Evolutionary conservation across 1,140 invertebrate species (phyloP), one percentile per base, ranked within the genome.

Genomic region (Drosophila baimaii): DNA sequence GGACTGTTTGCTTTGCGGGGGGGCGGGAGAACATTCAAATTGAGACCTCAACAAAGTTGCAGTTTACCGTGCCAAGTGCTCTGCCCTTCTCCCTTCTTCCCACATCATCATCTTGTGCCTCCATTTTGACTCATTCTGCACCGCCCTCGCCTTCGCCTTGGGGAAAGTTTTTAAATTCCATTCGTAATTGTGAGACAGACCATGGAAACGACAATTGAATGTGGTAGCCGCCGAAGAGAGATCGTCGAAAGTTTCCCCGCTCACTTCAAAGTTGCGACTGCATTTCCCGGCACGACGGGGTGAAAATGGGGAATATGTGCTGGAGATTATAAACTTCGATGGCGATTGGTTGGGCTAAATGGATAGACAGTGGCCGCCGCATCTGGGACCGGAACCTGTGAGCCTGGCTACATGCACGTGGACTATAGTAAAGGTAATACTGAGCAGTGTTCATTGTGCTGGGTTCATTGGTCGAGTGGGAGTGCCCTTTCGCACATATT

Each of bases 141-240:
- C 12, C 51, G 0, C 2, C 1, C 15, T 27, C 23, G 25, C 31
- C 10, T 9, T 21, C 23, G 23, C 17, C 44, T 13, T 13, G 23
- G 12, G 35, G 39, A 41, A 66, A 66, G 41, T 68, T 64, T 68
- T 68, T 68, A 51, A 65, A 33, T 51, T 65, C 13, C 46, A 68
- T 65, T 33, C 44, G 44, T 51, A 65, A 51, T 68, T 51, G 57
- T 68, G 57, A 37, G 33, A 41, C 64, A 63, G 65, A 41, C 33
- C 44, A 49, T 68, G 44, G 33, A 49, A 68, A 33, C 59, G 59
- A 65, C 59, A 68, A 51, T 65, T 68, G 35, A 43, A 51, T 65
- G 65, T 41, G 41, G 35, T 25, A 64, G 27, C 64, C 44, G 25
- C 58, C 33, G 19, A 19, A 47, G 35, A 23, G 52, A 27, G 21